A percentile compares a stretch with the other conserved stretches of the same genome.
Evolutionary conservation across 2,888 invertebrate species (phyloP).

Genomic region (Nomada fabriciana): DNA sequence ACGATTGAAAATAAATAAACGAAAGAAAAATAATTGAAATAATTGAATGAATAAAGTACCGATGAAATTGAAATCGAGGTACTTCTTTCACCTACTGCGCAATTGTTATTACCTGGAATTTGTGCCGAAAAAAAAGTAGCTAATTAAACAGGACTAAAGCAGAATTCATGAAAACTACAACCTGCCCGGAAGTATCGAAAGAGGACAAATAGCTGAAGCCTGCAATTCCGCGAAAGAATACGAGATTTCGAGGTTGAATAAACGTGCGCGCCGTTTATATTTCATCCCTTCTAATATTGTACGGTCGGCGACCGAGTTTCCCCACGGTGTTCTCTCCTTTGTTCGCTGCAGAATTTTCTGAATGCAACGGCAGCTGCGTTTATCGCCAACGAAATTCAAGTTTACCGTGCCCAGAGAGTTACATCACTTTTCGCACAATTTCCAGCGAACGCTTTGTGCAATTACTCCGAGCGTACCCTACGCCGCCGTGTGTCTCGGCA

Average conservation of each 20-base stretch:
- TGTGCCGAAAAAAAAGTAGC: no score
- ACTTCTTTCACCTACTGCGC: no score
- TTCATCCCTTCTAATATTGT: background rate
- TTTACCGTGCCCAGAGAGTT: conserved; percentile 9
- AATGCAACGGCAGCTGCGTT: conserved; percentile 18
- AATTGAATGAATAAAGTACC: no score
- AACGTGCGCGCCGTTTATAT: background rate
- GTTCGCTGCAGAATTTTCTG: conserved; percentile 15
- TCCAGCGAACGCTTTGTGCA: conserved; percentile 24
- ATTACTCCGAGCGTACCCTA: background rate
- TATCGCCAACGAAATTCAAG: conserved; percentile 30
- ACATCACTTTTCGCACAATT: conserved; percentile 30
- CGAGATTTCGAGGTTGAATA: background rate
- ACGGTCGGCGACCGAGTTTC: background rate
- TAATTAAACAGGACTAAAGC: no score
- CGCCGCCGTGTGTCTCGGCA: background rate
- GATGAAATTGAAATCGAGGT: no score
- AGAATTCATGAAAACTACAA: no score
- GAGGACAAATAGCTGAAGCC: background rate
- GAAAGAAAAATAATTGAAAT: no score
- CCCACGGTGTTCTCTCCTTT: background rate
- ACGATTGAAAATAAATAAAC: no score
- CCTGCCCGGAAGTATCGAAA: no score
- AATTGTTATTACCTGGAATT: no score
- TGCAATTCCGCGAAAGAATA: background rate